Conservation (phyloP, 2,113 vertebrate genomes). For the Microtus pennsylvanicus region DNA sequence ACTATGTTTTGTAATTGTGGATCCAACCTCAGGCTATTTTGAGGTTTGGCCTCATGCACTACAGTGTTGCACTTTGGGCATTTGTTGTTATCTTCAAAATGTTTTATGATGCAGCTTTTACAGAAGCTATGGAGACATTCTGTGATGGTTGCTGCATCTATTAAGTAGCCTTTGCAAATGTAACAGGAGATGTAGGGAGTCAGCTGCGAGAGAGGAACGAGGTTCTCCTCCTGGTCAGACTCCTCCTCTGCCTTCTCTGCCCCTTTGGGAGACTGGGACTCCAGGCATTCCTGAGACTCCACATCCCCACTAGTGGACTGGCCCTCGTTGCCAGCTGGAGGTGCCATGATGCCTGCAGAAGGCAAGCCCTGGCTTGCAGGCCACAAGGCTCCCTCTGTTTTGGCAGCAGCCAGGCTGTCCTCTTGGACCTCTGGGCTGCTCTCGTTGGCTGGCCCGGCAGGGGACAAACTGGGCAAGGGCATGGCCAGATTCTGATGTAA, state of each 20-base stretch:
- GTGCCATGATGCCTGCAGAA: neutral
- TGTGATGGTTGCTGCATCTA: neutral
- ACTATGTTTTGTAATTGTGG: neutral
- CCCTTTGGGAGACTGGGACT: neutral
- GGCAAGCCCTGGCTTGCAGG: neutral
- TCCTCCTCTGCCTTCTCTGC: neutral
- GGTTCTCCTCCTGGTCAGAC: neutral
- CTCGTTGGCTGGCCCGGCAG: neutral
- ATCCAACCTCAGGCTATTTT: neutral
- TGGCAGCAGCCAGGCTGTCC: neutral
- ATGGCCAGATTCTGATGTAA: neutral
- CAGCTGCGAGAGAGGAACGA: neutral
- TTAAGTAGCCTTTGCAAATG: slow-evolving; percentile 8
- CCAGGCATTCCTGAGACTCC: neutral
- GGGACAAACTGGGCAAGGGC: neutral
- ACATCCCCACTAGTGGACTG: no score
- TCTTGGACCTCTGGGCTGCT: neutral
- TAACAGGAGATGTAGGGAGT: neutral
- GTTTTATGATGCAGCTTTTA: neutral
- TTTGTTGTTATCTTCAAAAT: neutral
- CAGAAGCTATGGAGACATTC: slow-evolving; percentile 24
- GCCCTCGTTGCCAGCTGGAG: neutral
- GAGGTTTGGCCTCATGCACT: neutral
- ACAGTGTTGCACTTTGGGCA: neutral
- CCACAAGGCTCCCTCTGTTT: neutral